Conservation (phyloP, 64 coral and sea anemone genomes). For the Montipora efflorescens region DNA sequence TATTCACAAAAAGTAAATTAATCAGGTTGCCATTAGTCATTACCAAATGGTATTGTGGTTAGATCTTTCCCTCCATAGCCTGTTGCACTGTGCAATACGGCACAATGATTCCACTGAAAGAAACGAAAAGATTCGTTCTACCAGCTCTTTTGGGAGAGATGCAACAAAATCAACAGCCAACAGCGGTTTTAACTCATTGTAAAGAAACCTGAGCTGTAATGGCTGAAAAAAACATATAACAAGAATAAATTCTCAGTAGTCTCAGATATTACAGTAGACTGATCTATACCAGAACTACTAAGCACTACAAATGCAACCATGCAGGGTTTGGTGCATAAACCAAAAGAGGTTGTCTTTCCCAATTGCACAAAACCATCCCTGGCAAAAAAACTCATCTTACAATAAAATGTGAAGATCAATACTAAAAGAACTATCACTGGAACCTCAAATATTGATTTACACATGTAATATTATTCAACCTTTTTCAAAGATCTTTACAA, state of each 20-base stretch:
- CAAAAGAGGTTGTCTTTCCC: too few species aligned
- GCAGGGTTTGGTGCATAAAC: too few species aligned
- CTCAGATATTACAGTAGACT: not conserved
- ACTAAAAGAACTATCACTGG: too few species aligned
- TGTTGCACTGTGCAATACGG: slow-evolving; percentile 52
- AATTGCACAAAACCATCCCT: too few species aligned
- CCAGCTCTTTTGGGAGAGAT: slow-evolving; percentile 69
- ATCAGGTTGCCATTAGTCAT: not conserved
- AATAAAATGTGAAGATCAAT: too few species aligned
- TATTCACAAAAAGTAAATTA: too few species aligned
- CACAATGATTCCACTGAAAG: slow-evolving; percentile 46
- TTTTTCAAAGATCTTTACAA: too few species aligned
- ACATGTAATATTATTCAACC: too few species aligned
- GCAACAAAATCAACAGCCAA: slow-evolving; percentile 64
- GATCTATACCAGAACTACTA: not conserved
- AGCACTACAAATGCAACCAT: too few species aligned
- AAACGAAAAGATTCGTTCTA: slow-evolving; percentile 72
- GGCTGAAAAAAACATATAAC: slow-evolving; percentile 29
- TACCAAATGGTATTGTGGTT: slow-evolving; percentile 75
- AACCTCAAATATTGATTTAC: too few species aligned
- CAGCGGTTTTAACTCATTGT: slow-evolving; percentile 65
- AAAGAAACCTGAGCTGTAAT: slow-evolving; percentile 50
- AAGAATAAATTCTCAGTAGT: not conserved
- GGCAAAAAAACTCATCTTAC: too few species aligned
- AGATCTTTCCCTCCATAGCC: slow-evolving; percentile 65